A percentile compares a stretch with the other conserved stretches of the same genome.
phyloP scores from a whole-genome alignment of 2,888 invertebrate species.

The Drosophila ustulata region DNA sequence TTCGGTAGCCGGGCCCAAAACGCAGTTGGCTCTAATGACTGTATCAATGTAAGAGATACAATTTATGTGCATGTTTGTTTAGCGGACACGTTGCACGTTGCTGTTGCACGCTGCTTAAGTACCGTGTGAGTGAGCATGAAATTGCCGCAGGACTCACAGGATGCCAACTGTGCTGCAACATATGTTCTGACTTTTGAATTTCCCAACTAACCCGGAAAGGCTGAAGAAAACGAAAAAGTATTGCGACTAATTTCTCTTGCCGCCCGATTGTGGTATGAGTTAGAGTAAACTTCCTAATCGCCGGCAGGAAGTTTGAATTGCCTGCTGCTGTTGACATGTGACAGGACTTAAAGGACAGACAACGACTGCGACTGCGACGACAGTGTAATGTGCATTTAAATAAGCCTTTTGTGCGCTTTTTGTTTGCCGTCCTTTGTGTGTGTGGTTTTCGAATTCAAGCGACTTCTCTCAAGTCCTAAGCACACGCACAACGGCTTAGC shows the following conservation, averaged over 20 bases:
- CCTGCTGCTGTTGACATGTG: conserved; percentile 70
- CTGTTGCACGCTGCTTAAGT: conserved; percentile 33
- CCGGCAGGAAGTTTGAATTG: conserved; percentile 52
- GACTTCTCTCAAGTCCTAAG: conserved; percentile 65
- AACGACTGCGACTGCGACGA: conserved; percentile 13
- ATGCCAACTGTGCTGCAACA: conserved; percentile 60
- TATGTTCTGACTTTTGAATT: conserved; percentile 56
- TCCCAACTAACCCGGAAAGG: conserved; percentile 29
- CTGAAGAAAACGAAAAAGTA: conserved; percentile 10
- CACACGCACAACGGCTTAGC: conserved; percentile 60
- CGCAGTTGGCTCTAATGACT: conserved; percentile 74
- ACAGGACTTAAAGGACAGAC: conserved; percentile 65
- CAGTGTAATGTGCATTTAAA: conserved; percentile 63
- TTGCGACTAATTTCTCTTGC: conserved; percentile 47
- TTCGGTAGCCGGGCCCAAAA: conserved; percentile 44
- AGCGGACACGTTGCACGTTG: conserved; percentile 33
- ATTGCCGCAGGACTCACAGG: conserved; percentile 54
- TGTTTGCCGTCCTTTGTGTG: conserved; percentile 40
- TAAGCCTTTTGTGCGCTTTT: conserved; percentile 73
- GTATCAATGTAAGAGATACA: conserved; percentile 60
- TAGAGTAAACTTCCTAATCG: conserved; percentile 47
- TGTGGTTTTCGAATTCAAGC: conserved; percentile 64
- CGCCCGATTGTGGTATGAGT: conserved; percentile 18
- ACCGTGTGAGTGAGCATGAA: conserved; percentile 72
- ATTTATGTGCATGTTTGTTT: conserved; percentile 60